Evolutionary conservation across 2,797 vertebrate genomes (phyloP), one percentile per base, ranked within the genome.

Genomic region (Botia almorhae): DNA sequence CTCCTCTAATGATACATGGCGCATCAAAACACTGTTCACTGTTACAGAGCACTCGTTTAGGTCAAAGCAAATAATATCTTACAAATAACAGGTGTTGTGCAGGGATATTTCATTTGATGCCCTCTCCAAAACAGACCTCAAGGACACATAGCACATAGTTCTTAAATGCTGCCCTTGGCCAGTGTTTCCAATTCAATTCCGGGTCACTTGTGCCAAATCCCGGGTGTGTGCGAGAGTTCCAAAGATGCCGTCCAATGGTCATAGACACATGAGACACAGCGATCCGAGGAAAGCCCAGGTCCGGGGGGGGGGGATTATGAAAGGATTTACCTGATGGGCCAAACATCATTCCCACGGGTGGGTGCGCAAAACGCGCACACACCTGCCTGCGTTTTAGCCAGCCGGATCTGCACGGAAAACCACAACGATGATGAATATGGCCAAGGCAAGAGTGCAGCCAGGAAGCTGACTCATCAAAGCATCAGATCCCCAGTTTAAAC

Each of bases 381-480:
- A 82, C 64, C 76, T 88, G 84, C 82, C 80, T 83, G 74, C 74
- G 56, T 71, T 89, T 85, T 69, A 76, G 76, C 83, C 77, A 74
- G 36, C 48, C 73, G 81, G 81, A 86, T 82, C 85, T 87, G 83
- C 72, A 79, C 81, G 65, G 78, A 88, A 88, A 86, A 87, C 79
- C 82, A 87, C 80, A 87, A 68, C 33, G n/a, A 83, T 87, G 83
- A 89, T 83, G 84, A 87, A 90, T 84, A 81, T 89, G 80, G 82
- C 81, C 50, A 84, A 58, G 82, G 88, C 87, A 88, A 89, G 74
- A 89, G 85, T 84, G 87, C 90, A 87, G 76, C 80, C 76, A 84
- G 81, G 74, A 91, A 87, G 83, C 89, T 90, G 88, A 93, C 86
- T 93, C 91, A 89, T 89, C 87, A 88, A 87, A 90, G 69, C 23